These are phyloP conservation scores for Caenorhabditis sinica DNA, from an alignment of 2,888 invertebrate species.

Conservation along the genomic window DNA sequence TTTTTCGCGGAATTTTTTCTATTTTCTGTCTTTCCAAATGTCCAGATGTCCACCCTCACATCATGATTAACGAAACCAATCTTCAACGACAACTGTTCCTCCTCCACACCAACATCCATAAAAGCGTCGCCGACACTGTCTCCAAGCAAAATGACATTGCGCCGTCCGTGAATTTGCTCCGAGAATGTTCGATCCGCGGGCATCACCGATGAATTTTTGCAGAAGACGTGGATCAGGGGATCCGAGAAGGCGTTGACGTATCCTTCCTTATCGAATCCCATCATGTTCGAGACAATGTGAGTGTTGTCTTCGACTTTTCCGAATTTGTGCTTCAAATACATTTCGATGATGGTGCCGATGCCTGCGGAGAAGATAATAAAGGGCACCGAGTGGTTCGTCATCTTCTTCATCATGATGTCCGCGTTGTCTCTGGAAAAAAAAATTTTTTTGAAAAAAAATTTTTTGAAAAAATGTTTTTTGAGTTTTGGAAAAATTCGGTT, in stretches of 20 bases:
- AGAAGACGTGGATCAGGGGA: constrained; percentile 92
- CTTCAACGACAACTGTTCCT: constrained; percentile 88
- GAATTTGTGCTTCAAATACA: constrained; percentile 88
- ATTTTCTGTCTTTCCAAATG: not conserved
- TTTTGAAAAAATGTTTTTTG: no score
- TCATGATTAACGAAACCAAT: constrained; percentile 91
- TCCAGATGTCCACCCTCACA: constrained; percentile 36
- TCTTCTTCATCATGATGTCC: constrained; percentile 66
- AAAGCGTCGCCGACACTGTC: constrained; percentile 94
- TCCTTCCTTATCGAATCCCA: constrained; percentile 78
- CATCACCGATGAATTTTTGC: constrained; percentile 93
- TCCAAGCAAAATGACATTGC: constrained; percentile 93
- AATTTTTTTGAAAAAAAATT: not conserved
- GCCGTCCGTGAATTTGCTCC: constrained; percentile 84
- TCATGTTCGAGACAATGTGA: constrained; percentile 83
- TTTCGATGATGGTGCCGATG: constrained; percentile 88
- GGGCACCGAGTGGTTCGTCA: constrained; percentile 86
- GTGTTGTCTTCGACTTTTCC: constrained; percentile 70
- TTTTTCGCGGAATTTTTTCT: not conserved
- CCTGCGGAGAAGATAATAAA: constrained; percentile 93
- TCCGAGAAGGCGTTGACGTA: constrained; percentile 87
- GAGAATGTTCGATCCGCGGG: constrained; percentile 63
- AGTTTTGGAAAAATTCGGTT: no score
- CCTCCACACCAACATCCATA: constrained; percentile 93
- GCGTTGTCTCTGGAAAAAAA: constrained; percentile 70